phyloP scores from a whole-genome alignment of 2,113 vertebrate genomes.

The Peucedramus taeniatus region DNA sequence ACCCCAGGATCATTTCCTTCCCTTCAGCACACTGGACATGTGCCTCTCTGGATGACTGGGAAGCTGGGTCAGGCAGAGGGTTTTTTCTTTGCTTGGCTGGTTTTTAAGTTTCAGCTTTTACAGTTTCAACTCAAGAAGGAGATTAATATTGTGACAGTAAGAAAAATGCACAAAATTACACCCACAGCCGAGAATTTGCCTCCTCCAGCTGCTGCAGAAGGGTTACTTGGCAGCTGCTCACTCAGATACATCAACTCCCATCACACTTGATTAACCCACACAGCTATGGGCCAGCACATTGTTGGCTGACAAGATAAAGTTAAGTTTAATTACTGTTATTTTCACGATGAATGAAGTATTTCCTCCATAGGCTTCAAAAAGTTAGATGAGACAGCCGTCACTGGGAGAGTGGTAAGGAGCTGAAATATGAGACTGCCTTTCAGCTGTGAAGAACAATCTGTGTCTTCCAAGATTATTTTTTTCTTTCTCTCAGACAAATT shows the following conservation, averaged over 20 bases:
- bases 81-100: neutral
- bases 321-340: constrained; percentile 74
- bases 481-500: constrained; percentile 60
- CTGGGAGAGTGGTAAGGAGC: constrained; percentile 47
- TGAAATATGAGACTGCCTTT: constrained; percentile 67
- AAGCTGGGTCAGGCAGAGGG: neutral
- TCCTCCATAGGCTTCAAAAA: constrained; percentile 50
- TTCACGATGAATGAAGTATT: constrained; percentile 63
- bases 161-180: constrained; percentile 2
- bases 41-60: neutral
- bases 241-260: neutral
- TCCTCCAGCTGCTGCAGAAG: neutral
- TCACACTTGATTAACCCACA: constrained; percentile 66
- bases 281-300: constrained; percentile 43
- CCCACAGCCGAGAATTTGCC: constrained; percentile 29
- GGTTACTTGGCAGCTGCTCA: constrained; percentile 35
- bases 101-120: neutral
- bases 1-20: neutral
- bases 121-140: neutral
- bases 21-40: rapidly evolving
- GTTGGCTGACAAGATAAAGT: constrained; percentile 66
- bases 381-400: constrained; percentile 63
- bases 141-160: constrained; percentile 16
- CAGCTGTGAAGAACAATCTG: constrained; percentile 55
- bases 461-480: constrained; percentile 12